These are phyloP conservation scores for Scaptomyza caliginosa DNA, from an alignment of 2,888 invertebrate species.

Conservation along the genomic window DNA sequence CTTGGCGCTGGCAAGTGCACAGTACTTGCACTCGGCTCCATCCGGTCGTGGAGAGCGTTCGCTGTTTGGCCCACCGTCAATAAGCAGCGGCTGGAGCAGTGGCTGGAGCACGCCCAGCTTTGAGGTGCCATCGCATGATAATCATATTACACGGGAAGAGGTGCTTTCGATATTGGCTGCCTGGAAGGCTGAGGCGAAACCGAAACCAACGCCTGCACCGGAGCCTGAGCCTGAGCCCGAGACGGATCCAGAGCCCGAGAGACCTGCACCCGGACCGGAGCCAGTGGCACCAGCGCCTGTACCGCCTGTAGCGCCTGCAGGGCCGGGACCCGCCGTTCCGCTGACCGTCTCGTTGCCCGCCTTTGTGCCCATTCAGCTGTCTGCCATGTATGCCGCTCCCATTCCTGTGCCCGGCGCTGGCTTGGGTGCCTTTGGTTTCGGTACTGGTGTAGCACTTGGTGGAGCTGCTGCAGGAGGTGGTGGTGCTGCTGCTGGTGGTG, in stretches of 20 bases:
- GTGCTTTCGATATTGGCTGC: constrained; percentile 76
- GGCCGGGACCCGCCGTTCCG: constrained; percentile 78
- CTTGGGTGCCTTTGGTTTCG: constrained; percentile 42
- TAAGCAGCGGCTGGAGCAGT: constrained; percentile 46
- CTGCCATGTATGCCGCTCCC: constrained; percentile 84
- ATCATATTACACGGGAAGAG: constrained; percentile 78
- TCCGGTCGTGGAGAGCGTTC: constrained; percentile 26
- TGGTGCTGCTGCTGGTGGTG: constrained; percentile 25
- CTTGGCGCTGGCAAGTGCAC: constrained; percentile 42
- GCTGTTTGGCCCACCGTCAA: constrained; percentile 9
- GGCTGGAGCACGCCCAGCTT: constrained; percentile 54
- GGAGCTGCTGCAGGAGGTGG: constrained; percentile 17
- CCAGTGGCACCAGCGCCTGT: constrained; percentile 82
- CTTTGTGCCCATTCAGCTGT: constrained; percentile 82
- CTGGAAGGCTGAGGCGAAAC: constrained; percentile 70
- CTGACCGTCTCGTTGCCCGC: constrained; percentile 82
- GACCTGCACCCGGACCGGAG: constrained; percentile 69
- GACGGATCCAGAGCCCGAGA: constrained; percentile 61
- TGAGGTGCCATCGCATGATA: constrained; percentile 43
- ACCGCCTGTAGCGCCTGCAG: constrained; percentile 75
- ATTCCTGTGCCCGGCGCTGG: constrained; percentile 49
- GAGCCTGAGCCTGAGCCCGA: constrained; percentile 75
- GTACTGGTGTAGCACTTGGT: neutral
- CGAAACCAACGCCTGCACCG: constrained; percentile 78
- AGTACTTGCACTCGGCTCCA: constrained; percentile 32